phyloP scores from a whole-genome alignment of 2,797 vertebrate species.

The Geotrypetes seraphini region DNA sequence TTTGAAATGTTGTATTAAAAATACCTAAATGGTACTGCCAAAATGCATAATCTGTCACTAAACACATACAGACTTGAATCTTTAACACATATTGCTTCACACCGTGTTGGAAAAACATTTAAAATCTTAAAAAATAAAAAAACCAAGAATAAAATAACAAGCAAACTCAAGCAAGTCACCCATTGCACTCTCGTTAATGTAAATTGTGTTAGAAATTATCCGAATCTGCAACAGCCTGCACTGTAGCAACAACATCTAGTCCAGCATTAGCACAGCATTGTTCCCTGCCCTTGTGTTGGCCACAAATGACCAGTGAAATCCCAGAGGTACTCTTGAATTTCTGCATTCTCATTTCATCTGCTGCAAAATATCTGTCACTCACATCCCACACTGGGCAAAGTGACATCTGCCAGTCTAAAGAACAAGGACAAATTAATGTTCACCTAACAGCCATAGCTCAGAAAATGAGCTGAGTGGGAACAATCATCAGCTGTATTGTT shows the following conservation, averaged over 20 bases:
- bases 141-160: no score
- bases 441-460: conserved; percentile 40
- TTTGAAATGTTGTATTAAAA: conserved; percentile 15
- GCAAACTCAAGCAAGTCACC: conserved; percentile 6
- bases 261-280: conserved; percentile 62
- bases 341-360: conserved; percentile 83
- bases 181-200: conserved; percentile 32
- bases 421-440: conserved; percentile 78
- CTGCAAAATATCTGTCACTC: conserved; percentile 78
- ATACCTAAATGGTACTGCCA: conserved; percentile 12
- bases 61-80: conserved; percentile 27
- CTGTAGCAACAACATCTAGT: conserved; percentile 44
- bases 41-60: conserved; percentile 28
- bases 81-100: conserved; percentile 18
- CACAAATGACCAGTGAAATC: conserved; percentile 92
- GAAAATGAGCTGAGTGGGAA: conserved; percentile 31
- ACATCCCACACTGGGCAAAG: conserved; percentile 66
- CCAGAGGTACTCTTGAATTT: conserved; percentile 90
- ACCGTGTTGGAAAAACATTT: conserved; percentile 28
- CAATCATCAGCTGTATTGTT: conserved; percentile 38
- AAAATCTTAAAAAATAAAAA: conserved; percentile 33
- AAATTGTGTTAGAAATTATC: conserved; percentile 42
- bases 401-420: conserved; percentile 97
- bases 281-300: conserved; percentile 76
- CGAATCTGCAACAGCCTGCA: conserved; percentile 61